Percentiles rank a stretch among this genome's conserved stretches.
Evolutionary conservation across 2,113 vertebrate species (phyloP).

Genomic region (Pseudonaja textilis): DNA sequence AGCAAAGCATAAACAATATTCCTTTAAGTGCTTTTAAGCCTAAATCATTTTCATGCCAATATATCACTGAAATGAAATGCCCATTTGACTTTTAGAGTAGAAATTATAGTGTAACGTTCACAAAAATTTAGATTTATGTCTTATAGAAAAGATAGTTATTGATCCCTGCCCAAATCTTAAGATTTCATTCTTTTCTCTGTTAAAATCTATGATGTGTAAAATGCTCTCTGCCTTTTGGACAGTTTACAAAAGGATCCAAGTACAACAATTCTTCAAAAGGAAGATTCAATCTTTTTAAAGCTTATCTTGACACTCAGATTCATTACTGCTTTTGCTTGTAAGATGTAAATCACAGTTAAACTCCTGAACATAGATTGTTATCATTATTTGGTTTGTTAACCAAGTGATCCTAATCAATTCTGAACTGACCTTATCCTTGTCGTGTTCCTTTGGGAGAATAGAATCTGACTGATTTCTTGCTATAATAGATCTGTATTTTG

Average conservation of each 20-base stretch:
- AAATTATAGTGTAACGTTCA: not conserved
- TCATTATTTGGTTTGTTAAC: slow-evolving; percentile 12
- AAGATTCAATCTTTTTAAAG: not conserved
- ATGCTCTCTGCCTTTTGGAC: not conserved
- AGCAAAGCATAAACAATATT: not conserved
- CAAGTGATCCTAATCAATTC: not conserved
- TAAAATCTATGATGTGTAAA: not conserved
- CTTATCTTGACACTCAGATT: not conserved
- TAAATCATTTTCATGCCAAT: not conserved
- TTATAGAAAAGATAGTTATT: not conserved
- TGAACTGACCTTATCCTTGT: not conserved
- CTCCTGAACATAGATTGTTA: not conserved
- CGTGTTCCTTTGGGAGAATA: not conserved
- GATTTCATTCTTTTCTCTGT: not conserved
- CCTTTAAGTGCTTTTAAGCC: not conserved
- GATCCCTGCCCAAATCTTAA: not conserved
- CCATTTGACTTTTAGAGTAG: not conserved
- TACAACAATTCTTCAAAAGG: not conserved
- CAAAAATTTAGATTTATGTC: not conserved
- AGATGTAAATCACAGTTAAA: slow-evolving; percentile 21
- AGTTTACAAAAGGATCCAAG: not conserved
- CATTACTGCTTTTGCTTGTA: not conserved
- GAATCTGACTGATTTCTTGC: not conserved
- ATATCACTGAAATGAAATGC: not conserved
- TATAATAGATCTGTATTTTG: not conserved